These are phyloP conservation scores for Ginglymostoma cirratum DNA, from an alignment of 2,113 vertebrate species.

Conservation along the genomic window DNA sequence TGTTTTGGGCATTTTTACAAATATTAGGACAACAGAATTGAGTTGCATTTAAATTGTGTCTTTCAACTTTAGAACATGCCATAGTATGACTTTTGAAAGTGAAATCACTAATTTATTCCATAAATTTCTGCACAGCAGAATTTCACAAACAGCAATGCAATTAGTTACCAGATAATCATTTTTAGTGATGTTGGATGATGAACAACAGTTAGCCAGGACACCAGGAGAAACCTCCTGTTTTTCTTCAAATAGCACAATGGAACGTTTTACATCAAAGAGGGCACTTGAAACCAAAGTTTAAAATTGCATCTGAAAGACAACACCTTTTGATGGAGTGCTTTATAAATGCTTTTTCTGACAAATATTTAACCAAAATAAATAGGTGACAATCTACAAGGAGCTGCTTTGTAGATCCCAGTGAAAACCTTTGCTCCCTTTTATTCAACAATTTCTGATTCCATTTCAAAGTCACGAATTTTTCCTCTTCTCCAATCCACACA, in stretches of 20 bases:
- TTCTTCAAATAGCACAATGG: not conserved
- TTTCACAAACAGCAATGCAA: not conserved
- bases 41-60: not conserved
- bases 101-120: not conserved
- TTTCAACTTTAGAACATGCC: not conserved
- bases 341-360: not conserved
- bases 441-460: not conserved
- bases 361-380: not conserved
- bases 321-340: not conserved
- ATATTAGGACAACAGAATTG: not conserved
- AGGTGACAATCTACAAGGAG: not conserved
- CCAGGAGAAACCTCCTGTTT: not conserved
- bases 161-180: not conserved
- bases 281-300: not conserved
- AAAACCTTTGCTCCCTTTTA: not conserved
- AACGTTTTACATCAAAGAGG: not conserved
- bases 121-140: not conserved
- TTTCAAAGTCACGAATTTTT: slow-evolving; percentile 1
- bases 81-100: not conserved
- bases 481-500: not conserved
- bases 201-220: not conserved
- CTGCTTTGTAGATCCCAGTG: not conserved
- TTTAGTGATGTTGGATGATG: not conserved
- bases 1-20: not conserved
- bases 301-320: not conserved